Evolutionary conservation across 2,888 invertebrate species (phyloP).

Genomic region (Tupiocoris notatus): DNA sequence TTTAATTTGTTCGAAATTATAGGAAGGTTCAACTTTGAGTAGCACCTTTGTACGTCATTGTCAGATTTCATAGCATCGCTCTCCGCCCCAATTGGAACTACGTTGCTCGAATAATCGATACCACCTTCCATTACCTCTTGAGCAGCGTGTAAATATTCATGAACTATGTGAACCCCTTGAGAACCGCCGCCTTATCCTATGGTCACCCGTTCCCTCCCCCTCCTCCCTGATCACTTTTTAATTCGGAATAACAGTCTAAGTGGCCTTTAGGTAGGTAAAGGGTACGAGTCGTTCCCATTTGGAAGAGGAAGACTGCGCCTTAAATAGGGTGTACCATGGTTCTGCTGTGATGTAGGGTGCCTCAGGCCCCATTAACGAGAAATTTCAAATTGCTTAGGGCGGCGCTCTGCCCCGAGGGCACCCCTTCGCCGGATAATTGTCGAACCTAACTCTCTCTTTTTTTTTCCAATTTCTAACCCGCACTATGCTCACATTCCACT

Average conservation of each 20-base stretch:
- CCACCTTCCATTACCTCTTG: not conserved
- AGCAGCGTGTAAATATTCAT: constrained; percentile 25
- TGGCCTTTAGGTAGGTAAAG: not conserved
- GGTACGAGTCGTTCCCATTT: not conserved
- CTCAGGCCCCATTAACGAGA: constrained; percentile 35
- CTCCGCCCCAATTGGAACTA: constrained; percentile 26
- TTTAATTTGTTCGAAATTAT: not conserved
- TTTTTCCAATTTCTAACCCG: constrained; percentile 30
- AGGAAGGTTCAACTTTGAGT: not conserved
- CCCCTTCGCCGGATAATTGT: constrained; percentile 25
- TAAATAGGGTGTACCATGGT: constrained; percentile 38
- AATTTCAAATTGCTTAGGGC: constrained; percentile 41
- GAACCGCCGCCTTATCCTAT: not conserved
- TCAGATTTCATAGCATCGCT: constrained; percentile 2
- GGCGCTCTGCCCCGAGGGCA: constrained; percentile 31
- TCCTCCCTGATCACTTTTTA: constrained; percentile 34
- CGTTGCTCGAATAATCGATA: constrained; percentile 22
- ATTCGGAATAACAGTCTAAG: constrained; percentile 32
- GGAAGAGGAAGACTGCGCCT: constrained; percentile 20
- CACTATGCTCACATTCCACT: constrained; percentile 27
- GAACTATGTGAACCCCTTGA: constrained; percentile 16
- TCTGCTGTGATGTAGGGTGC: constrained; percentile 26
- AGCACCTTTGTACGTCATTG: constrained; percentile 8
- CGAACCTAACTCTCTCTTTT: constrained; percentile 14
- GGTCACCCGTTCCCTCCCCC: not conserved